phyloP scores from a whole-genome alignment of 2,888 invertebrate species.

The Allygus modestus region DNA sequence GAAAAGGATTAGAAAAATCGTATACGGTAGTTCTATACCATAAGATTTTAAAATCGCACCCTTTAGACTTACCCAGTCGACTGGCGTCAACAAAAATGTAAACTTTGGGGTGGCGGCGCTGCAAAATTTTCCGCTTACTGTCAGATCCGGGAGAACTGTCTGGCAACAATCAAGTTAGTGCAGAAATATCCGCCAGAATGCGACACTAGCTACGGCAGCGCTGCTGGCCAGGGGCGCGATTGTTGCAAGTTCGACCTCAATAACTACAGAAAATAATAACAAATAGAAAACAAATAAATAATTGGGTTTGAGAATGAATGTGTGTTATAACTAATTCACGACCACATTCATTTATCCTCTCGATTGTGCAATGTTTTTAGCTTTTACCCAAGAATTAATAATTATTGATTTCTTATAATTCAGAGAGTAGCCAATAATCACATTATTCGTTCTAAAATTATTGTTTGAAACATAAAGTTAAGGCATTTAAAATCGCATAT shows the following conservation, averaged over 20 bases:
- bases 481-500: conserved; percentile 16
- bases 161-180: conserved; percentile 47
- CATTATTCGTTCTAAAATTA: not conserved
- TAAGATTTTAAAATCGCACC: too few relatives aligned
- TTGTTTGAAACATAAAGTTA: not conserved
- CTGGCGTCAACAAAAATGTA: conserved; percentile 25
- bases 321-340: too few relatives aligned
- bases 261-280: not conserved
- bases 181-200: conserved; percentile 51
- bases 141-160: conserved; percentile 13
- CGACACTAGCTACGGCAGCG: conserved; percentile 14
- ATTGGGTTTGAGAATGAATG: too few relatives aligned
- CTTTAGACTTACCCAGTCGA: not conserved
- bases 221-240: not conserved
- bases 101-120: conserved; percentile 26
- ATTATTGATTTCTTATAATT: not conserved
- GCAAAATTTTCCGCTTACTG: conserved; percentile 40
- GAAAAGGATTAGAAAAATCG: too few relatives aligned
- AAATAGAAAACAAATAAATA: too few relatives aligned
- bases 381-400: too few relatives aligned
- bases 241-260: not conserved
- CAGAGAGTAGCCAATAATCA: not conserved
- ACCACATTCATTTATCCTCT: too few relatives aligned
- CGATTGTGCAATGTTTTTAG: too few relatives aligned
- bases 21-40: too few relatives aligned